Conservation (phyloP, 2,113 vertebrate genomes). For the Seriola dumerili region DNA sequence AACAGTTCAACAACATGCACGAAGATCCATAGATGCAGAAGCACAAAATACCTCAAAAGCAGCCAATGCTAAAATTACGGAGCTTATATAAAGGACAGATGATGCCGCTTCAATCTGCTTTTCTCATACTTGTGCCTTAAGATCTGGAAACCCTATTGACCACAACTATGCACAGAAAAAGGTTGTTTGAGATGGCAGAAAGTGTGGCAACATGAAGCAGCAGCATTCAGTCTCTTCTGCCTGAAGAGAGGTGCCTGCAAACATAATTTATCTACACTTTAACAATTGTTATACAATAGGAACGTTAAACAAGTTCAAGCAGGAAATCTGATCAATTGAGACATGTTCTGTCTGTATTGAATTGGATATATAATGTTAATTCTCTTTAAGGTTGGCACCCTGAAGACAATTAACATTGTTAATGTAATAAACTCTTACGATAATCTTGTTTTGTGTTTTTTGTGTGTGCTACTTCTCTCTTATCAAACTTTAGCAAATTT, state of each 20-base stretch:
- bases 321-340: background rate
- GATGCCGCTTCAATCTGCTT: conserved; percentile 57
- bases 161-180: conserved; percentile 69
- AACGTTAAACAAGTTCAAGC: background rate
- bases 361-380: too few relatives aligned
- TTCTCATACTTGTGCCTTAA: conserved; percentile 47
- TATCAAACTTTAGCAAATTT: too few relatives aligned
- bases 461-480: too few relatives aligned
- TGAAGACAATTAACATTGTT: background rate
- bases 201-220: conserved; percentile 24
- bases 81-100: conserved; percentile 52
- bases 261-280: conserved; percentile 4
- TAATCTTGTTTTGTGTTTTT: too few relatives aligned
- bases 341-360: background rate
- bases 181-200: conserved; percentile 36
- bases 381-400: too few relatives aligned
- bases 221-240: background rate
- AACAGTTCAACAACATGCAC: conserved; percentile 40
- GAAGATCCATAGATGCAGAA: conserved; percentile 37
- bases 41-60: conserved; percentile 59
- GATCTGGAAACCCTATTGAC: conserved; percentile 56
- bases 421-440: too few relatives aligned
- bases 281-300: background rate
- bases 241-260: conserved; percentile 4
- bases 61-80: conserved; percentile 66